phyloP scores from a whole-genome alignment of 2,113 vertebrate species.

The Dasyornis broadbenti region DNA sequence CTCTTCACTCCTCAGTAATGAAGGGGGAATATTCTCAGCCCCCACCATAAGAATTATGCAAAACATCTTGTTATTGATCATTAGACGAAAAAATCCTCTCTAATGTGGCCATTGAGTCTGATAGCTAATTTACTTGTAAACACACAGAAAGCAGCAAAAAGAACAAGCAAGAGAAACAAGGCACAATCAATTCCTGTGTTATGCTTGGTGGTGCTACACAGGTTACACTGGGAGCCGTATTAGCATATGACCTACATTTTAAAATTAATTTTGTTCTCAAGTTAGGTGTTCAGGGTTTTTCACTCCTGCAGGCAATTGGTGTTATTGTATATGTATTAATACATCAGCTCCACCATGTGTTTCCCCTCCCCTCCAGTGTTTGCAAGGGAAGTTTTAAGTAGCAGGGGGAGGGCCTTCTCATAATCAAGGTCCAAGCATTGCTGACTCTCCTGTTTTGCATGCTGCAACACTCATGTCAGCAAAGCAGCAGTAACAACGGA shows the following conservation, averaged over 20 bases:
- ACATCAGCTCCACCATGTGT: constrained; percentile 27
- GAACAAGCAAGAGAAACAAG: background rate
- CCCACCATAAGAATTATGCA: background rate
- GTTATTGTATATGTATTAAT: constrained; percentile 49
- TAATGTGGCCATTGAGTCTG: background rate
- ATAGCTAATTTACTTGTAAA: background rate
- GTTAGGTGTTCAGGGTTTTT: constrained; percentile 29
- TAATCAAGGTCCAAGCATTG: constrained; percentile 52
- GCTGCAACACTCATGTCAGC: constrained; percentile 14
- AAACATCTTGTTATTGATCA: background rate
- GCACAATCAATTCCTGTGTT: background rate
- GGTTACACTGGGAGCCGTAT: constrained; percentile 31
- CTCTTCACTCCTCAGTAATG: background rate
- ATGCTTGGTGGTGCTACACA: background rate
- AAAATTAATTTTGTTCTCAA: constrained; percentile 54
- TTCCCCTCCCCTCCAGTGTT: constrained; percentile 48
- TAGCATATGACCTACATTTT: constrained; percentile 65
- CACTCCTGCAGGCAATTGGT: constrained; percentile 34
- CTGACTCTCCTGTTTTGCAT: constrained; percentile 31
- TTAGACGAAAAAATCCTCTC: background rate
- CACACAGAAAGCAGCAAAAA: background rate
- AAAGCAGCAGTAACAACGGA: constrained; percentile 33
- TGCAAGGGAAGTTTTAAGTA: constrained; percentile 24
- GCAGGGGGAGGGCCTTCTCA: constrained; percentile 24
- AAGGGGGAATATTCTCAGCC: background rate